These are phyloP conservation scores for Acleris literana DNA, from an alignment of 2,888 invertebrate genomes.

Conservation along the genomic window DNA sequence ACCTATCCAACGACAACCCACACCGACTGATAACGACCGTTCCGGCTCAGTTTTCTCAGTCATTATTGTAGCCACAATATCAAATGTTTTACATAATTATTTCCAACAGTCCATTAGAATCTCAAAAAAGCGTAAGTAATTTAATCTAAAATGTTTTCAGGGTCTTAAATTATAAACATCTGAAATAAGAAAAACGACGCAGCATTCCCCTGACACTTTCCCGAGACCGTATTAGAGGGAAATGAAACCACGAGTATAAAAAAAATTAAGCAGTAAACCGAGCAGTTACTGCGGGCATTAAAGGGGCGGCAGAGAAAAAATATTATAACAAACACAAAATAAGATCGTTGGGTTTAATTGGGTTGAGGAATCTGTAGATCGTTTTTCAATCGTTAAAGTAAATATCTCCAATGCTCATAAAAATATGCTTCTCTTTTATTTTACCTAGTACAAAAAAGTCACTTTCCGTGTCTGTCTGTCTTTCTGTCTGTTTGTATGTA, in stretches of 20 bases:
- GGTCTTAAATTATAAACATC: background rate
- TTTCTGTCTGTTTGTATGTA: too few relatives aligned
- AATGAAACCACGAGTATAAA: slow-evolving; percentile 30
- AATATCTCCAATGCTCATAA: too few relatives aligned
- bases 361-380: background rate
- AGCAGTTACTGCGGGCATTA: slow-evolving; percentile 24
- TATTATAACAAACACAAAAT: slow-evolving; percentile 22
- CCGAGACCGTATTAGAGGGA: slow-evolving; percentile 25
- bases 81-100: too few relatives aligned
- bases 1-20: too few relatives aligned
- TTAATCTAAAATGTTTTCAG: background rate
- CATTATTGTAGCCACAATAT: too few relatives aligned
- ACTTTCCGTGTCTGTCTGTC: too few relatives aligned
- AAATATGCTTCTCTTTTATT: too few relatives aligned
- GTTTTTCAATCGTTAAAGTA: background rate
- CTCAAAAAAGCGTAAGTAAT: background rate
- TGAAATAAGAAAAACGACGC: slow-evolving; percentile 31
- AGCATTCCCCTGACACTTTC: slow-evolving; percentile 32
- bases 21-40: too few relatives aligned
- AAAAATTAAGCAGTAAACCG: slow-evolving; percentile 35
- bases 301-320: slow-evolving; percentile 25
- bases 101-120: background rate
- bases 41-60: too few relatives aligned
- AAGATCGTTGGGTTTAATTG: background rate
- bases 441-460: too few relatives aligned